phyloP scores from a whole-genome alignment of 1,140 invertebrate species.

The Eurosta solidaginis region DNA sequence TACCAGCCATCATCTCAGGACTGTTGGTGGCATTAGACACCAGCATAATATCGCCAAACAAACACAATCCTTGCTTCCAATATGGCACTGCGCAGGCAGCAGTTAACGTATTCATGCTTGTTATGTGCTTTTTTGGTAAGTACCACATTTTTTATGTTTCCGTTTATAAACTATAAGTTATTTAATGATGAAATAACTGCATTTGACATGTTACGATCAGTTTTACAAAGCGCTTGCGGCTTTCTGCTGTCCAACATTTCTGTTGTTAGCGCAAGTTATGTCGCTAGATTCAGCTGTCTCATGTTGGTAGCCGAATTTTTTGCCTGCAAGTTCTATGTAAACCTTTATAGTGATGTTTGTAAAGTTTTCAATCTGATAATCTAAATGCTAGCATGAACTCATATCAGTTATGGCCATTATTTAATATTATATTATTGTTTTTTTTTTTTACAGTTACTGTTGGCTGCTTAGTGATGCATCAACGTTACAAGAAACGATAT shows the following conservation, averaged over 20 bases:
- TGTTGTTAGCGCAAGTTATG: neutral
- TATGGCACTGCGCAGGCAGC: constrained; percentile 76
- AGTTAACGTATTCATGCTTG: constrained; percentile 68
- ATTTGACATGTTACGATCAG: constrained; percentile 13
- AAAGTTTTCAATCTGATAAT: constrained; percentile 59
- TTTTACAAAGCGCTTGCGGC: neutral
- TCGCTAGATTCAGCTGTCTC: neutral
- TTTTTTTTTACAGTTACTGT: constrained; percentile 66
- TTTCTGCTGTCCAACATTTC: neutral
- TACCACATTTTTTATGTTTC: constrained; percentile 23
- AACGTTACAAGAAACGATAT: constrained; percentile 68
- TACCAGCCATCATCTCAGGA: constrained; percentile 62
- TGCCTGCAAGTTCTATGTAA: neutral
- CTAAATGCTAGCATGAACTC: neutral
- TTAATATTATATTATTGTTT: constrained; percentile 26
- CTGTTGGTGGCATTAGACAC: constrained; percentile 63
- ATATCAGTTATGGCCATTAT: neutral
- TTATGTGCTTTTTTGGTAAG: constrained; percentile 72
- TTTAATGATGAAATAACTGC: neutral
- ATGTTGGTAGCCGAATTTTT: neutral
- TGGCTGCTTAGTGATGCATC: constrained; percentile 75
- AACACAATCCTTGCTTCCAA: constrained; percentile 79
- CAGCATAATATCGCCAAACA: constrained; percentile 62
- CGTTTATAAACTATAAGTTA: neutral
- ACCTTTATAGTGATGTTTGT: constrained; percentile 29